Evolutionary conservation across 2,888 invertebrate species (phyloP).

Genomic region (Aspidapion aeneum): DNA sequence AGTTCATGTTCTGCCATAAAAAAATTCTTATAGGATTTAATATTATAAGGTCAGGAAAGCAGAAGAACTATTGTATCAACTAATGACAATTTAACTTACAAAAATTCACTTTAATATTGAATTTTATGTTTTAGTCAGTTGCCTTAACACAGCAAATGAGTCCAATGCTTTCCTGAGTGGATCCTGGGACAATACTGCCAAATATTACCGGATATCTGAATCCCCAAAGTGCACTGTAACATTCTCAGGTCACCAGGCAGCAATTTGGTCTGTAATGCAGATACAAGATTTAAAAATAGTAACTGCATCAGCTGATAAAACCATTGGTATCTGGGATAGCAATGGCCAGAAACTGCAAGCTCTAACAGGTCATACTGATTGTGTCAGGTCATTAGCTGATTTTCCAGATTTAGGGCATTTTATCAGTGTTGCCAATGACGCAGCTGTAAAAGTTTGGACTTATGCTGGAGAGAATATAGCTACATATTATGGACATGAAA

Average conservation of each 20-base stretch:
- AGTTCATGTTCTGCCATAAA: no score
- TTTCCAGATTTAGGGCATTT: constrained; percentile 67
- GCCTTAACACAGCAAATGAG: constrained; percentile 48
- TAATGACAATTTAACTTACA: no score
- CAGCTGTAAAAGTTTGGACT: constrained; percentile 81
- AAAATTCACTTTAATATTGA: no score
- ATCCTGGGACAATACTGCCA: constrained; percentile 91
- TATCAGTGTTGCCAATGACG: constrained; percentile 91
- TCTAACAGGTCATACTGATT: constrained; percentile 84
- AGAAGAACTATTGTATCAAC: no score
- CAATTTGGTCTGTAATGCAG: constrained; percentile 79
- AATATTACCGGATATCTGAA: constrained; percentile 70
- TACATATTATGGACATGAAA: constrained; percentile 77
- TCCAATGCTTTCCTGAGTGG: constrained; percentile 69
- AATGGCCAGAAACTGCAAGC: constrained; percentile 64
- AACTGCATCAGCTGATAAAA: constrained; percentile 92
- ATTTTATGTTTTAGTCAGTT: constrained; percentile 52
- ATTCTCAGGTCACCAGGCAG: constrained; percentile 70
- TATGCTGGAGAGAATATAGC: constrained; percentile 72
- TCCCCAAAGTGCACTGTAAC: constrained; percentile 52
- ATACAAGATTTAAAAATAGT: constrained; percentile 58
- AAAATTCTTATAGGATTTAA: no score
- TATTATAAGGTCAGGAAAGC: no score
- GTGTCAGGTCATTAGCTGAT: constrained; percentile 77
- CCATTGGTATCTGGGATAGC: constrained; percentile 77